Conservation (phyloP, 2,113 vertebrate species). For the Rhinolophus ferrumequinum region DNA sequence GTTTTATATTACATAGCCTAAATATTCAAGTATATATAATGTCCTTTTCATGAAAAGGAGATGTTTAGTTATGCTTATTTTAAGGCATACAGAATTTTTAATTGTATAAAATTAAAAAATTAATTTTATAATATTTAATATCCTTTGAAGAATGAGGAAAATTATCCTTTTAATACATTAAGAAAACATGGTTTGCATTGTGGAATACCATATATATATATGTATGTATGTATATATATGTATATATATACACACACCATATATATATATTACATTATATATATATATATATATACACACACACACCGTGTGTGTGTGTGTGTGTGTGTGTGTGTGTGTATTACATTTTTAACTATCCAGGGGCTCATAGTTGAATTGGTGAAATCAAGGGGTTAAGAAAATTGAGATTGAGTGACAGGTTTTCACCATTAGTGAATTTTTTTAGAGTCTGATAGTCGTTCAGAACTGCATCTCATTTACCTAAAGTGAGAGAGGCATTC, state of each 20-base stretch:
- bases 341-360: background rate
- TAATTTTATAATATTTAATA: background rate
- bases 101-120: background rate
- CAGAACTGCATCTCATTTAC: background rate
- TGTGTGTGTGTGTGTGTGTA: too few relatives aligned
- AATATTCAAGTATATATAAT: background rate
- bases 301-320: too few relatives aligned
- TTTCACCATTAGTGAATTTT: background rate
- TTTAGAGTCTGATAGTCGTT: background rate
- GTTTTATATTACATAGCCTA: background rate
- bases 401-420: background rate
- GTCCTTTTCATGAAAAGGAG: background rate
- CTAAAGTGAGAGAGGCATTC: background rate
- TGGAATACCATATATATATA: background rate
- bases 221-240: background rate
- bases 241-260: too few relatives aligned
- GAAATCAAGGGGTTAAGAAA: background rate
- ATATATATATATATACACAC: too few relatives aligned
- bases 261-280: too few relatives aligned
- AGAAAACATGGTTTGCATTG: background rate
- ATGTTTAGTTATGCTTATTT: background rate
- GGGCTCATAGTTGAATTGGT: background rate
- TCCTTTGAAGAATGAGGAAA: conserved; percentile 17
- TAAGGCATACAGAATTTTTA: background rate
- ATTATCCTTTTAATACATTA: background rate